Conservation (phyloP, 2,113 vertebrate genomes). For the Mus musculus region DNA sequence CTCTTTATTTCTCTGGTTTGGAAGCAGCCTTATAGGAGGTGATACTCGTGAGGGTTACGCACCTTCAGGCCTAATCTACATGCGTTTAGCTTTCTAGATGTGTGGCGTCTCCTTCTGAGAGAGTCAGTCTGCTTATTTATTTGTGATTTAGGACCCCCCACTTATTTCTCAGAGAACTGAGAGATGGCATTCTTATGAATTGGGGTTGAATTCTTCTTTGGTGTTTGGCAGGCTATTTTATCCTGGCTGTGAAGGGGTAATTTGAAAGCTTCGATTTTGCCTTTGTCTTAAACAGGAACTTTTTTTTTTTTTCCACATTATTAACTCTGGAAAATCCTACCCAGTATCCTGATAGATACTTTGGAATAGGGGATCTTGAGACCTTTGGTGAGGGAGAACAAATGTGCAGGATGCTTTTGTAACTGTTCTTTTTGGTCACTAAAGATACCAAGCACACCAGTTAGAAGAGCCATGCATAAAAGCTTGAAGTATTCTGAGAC, state of each 20-base stretch:
- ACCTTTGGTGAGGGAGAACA: not conserved
- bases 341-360: constrained; percentile 23
- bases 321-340: constrained; percentile 54
- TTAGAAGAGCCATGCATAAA: not conserved
- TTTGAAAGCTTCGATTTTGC: constrained; percentile 65
- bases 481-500: constrained; percentile 5
- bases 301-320: not conserved
- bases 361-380: constrained; percentile 31
- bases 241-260: constrained; percentile 36
- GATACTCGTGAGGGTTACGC: not conserved
- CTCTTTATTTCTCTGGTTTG: constrained; percentile 48
- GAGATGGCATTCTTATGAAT: not conserved
- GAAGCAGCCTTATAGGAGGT: constrained; percentile 37
- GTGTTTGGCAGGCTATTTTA: constrained; percentile 50
- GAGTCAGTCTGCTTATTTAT: not conserved
- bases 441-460: constrained; percentile 10
- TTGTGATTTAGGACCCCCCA: not conserved
- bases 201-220: not conserved
- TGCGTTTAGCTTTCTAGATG: not conserved
- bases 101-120: not conserved
- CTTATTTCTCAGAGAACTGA: not conserved
- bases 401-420: not conserved
- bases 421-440: constrained; percentile 42
- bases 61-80: not conserved
- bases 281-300: constrained; percentile 56